These are phyloP conservation scores for Porites lobata DNA, from an alignment of 92 coral and sea anemone species.

Conservation along the genomic window DNA sequence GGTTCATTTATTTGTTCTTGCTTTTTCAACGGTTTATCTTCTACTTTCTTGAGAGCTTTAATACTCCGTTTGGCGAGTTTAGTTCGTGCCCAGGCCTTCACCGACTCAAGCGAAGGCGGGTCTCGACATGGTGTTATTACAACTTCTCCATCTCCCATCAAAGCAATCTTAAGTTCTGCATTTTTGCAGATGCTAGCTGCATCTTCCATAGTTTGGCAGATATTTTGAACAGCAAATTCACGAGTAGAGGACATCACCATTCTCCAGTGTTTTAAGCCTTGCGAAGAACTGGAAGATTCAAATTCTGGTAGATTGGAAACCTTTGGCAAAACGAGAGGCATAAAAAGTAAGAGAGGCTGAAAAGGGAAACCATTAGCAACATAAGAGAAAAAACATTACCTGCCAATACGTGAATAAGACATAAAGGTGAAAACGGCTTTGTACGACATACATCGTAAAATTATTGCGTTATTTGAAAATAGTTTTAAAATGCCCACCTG, in stretches of 20 bases:
- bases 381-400: background rate
- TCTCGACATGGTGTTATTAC: constrained; percentile 78
- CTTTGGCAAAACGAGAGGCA: constrained; percentile 23
- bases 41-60: constrained; percentile 1
- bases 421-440: background rate
- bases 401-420: too few species aligned
- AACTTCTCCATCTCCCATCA: constrained; percentile 79
- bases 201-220: constrained; percentile 64
- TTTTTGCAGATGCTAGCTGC: constrained; percentile 62
- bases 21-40: background rate
- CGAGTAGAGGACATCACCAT: constrained; percentile 62
- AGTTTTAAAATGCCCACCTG: constrained; percentile 50
- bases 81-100: constrained; percentile 76
- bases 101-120: constrained; percentile 79
- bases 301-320: constrained; percentile 73
- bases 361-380: background rate
- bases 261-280: constrained; percentile 84
- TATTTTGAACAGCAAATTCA: constrained; percentile 55
- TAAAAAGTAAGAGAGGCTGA: background rate
- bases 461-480: too few species aligned
- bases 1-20: background rate
- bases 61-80: constrained; percentile 38
- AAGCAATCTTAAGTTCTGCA: constrained; percentile 77
- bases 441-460: background rate
- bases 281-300: constrained; percentile 73